Conservation (phyloP, 2,113 vertebrate species). For the Ageneiosus marmoratus region DNA sequence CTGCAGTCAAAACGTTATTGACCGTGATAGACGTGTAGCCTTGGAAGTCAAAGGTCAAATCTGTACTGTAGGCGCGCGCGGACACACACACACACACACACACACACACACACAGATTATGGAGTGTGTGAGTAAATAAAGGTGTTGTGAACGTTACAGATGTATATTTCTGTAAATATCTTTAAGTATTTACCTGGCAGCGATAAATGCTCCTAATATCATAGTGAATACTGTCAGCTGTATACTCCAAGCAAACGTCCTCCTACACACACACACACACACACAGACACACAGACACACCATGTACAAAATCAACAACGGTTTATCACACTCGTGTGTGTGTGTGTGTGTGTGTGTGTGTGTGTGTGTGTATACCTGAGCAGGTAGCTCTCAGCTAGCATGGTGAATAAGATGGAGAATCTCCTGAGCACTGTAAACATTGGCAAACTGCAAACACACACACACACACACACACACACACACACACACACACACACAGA, state of each 20-base stretch:
- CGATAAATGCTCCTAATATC: conserved; percentile 95
- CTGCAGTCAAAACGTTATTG: conserved; percentile 91
- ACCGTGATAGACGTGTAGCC: conserved; percentile 90
- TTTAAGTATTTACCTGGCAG: conserved; percentile 81
- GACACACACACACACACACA: too few relatives aligned
- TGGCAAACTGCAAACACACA: conserved; percentile 79
- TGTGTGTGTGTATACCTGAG: conserved; percentile 72
- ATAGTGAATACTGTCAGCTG: conserved; percentile 94
- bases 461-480: conserved; percentile 12
- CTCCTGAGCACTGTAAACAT: conserved; percentile 98
- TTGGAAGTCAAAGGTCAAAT: conserved; percentile 90
- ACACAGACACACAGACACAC: neutral
- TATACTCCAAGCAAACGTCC: conserved; percentile 85
- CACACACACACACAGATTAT: neutral
- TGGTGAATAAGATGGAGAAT: conserved; percentile 97
- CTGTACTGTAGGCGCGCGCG: conserved; percentile 81
- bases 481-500: too few relatives aligned
- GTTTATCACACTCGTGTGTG: neutral
- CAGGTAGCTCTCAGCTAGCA: conserved; percentile 90
- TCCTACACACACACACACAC: conserved; percentile 70
- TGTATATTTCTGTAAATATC: conserved; percentile 30
- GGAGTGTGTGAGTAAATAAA: neutral
- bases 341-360: neutral
- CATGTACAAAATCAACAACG: neutral
- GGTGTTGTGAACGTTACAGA: neutral